A percentile compares a stretch with the other conserved stretches of the same genome.
Evolutionary conservation across 2,797 vertebrate genomes (phyloP).

Genomic region (Anomalospiza imberbis): DNA sequence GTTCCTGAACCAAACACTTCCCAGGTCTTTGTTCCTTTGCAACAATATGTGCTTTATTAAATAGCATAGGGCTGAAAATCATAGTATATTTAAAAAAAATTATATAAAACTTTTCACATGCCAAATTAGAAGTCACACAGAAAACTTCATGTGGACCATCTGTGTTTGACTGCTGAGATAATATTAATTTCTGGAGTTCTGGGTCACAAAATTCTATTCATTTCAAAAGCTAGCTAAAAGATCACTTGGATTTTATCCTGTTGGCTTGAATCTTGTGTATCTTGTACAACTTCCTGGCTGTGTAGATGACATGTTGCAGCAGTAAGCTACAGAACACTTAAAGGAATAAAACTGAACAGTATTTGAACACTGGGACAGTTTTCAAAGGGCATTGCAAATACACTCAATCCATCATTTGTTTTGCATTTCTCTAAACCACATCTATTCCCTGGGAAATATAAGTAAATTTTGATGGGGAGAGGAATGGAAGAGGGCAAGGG

Average conservation of each 20-base stretch:
- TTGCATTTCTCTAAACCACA: slow-evolving; percentile 10
- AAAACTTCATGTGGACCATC: slow-evolving; percentile 53
- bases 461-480: neutral
- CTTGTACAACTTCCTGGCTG: slow-evolving; percentile 68
- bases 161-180: slow-evolving; percentile 32
- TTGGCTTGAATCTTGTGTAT: slow-evolving; percentile 64
- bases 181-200: slow-evolving; percentile 24
- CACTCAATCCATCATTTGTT: slow-evolving; percentile 39
- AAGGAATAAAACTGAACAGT: slow-evolving; percentile 32
- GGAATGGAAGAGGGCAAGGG: neutral
- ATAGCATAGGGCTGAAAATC: neutral
- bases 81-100: slow-evolving; percentile 15
- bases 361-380: slow-evolving; percentile 18
- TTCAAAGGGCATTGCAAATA: slow-evolving; percentile 43
- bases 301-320: slow-evolving; percentile 70
- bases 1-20: neutral
- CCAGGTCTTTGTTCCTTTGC: neutral
- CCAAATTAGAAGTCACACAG: slow-evolving; percentile 20
- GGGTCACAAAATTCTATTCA: slow-evolving; percentile 61
- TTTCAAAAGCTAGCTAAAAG: slow-evolving; percentile 66
- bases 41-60: neutral
- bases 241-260: slow-evolving; percentile 70
- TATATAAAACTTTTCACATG: neutral
- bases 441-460: slow-evolving; percentile 7
- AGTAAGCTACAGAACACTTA: slow-evolving; percentile 55